phyloP scores from a whole-genome alignment of 2,113 vertebrate genomes.

The Xyliphius kryptos region DNA sequence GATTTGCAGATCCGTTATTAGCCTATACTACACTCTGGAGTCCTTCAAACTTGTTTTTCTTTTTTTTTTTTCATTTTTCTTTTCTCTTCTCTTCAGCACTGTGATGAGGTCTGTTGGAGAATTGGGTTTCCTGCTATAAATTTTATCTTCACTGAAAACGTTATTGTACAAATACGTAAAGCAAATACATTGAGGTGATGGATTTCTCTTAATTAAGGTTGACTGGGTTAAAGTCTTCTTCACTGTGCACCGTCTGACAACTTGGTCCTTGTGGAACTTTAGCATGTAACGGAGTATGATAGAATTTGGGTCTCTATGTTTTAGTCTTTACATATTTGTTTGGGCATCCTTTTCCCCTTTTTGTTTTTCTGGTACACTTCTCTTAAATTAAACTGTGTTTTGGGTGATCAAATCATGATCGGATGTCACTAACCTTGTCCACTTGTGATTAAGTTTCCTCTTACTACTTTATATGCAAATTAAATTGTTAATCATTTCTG shows the following conservation, averaged over 20 bases:
- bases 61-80: slow-evolving; percentile 31
- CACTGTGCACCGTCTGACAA: background rate
- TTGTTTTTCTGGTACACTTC: too few relatives aligned
- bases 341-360: too few relatives aligned
- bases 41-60: slow-evolving; percentile 32
- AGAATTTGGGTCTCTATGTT: too few relatives aligned
- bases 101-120: slow-evolving; percentile 27
- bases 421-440: too few relatives aligned
- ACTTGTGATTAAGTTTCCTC: too few relatives aligned
- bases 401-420: too few relatives aligned
- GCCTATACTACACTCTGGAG: slow-evolving; percentile 28
- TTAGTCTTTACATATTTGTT: too few relatives aligned
- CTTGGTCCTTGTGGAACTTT: too few relatives aligned
- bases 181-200: slow-evolving; percentile 34
- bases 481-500: too few relatives aligned
- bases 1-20: slow-evolving; percentile 38
- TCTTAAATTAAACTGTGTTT: too few relatives aligned
- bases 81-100: slow-evolving; percentile 26
- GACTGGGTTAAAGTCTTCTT: slow-evolving; percentile 15
- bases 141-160: slow-evolving; percentile 32
- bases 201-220: slow-evolving; percentile 27
- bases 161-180: slow-evolving; percentile 36
- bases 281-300: too few relatives aligned
- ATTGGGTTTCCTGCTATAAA: slow-evolving; percentile 31
- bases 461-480: too few relatives aligned